These are phyloP conservation scores for Peromyscus californicus DNA, from an alignment of 2,113 vertebrate species.

Conservation along the genomic window DNA sequence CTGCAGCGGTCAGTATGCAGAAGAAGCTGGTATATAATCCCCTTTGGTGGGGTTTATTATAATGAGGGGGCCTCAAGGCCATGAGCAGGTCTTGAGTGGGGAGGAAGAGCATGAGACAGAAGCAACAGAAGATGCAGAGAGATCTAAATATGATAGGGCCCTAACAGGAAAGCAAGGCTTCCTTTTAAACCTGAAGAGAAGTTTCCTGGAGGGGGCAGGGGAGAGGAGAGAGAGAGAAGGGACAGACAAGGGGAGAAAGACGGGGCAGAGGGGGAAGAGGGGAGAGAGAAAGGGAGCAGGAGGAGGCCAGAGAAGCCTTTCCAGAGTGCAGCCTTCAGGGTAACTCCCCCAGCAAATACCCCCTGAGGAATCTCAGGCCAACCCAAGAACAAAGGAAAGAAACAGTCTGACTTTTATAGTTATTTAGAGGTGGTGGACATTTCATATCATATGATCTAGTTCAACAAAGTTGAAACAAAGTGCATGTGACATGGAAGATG, in stretches of 20 bases:
- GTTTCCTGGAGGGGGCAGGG: background rate
- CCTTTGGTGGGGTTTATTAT: background rate
- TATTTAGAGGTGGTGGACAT: background rate
- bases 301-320: background rate
- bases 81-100: background rate
- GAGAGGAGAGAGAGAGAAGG: background rate
- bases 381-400: background rate
- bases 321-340: background rate
- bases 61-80: background rate
- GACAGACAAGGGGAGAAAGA: too few relatives aligned
- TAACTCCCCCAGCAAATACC: background rate
- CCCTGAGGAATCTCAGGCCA: background rate
- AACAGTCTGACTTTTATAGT: too few relatives aligned
- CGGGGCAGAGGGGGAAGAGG: rapidly evolving
- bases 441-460: background rate
- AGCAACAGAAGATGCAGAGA: background rate
- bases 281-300: background rate
- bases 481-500: background rate
- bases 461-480: background rate
- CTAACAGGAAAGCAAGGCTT: background rate
- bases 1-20: background rate
- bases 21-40: background rate
- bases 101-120: background rate
- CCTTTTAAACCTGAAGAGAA: background rate
- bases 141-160: background rate